Evolutionary conservation across 2,113 vertebrate genomes (phyloP).

Genomic region (Lampris incognitus): DNA sequence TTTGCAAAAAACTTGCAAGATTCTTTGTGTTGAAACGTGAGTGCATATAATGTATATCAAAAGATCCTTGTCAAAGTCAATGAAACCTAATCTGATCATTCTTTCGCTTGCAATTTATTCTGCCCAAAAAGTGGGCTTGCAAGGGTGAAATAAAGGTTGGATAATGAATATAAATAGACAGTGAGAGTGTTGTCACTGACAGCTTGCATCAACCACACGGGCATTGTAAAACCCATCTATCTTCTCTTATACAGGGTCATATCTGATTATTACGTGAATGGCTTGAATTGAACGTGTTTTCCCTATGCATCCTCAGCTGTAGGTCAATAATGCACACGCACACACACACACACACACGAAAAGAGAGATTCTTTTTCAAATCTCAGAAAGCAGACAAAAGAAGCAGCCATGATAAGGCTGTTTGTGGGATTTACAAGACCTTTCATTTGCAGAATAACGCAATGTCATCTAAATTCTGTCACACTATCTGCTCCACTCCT

Average conservation of each 20-base stretch:
- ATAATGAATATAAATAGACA: slow-evolving; percentile 30
- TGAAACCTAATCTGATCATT: slow-evolving; percentile 21
- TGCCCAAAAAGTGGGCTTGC: slow-evolving; percentile 20
- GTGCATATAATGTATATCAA: slow-evolving; percentile 36
- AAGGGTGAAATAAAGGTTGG: slow-evolving; percentile 39
- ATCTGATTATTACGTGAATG: slow-evolving; percentile 65
- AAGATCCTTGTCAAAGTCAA: slow-evolving; percentile 39
- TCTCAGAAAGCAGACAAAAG: slow-evolving; percentile 28
- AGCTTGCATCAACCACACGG: slow-evolving; percentile 39
- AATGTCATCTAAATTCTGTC: slow-evolving; percentile 28
- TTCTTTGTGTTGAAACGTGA: slow-evolving; percentile 50
- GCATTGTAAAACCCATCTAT: not conserved
- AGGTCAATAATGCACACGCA: slow-evolving; percentile 21
- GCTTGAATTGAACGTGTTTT: slow-evolving; percentile 69
- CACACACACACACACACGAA: slow-evolving; percentile 29
- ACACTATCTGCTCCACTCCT: not conserved
- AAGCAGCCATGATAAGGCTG: slow-evolving; percentile 26
- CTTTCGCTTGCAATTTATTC: slow-evolving; percentile 13
- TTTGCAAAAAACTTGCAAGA: slow-evolving; percentile 32
- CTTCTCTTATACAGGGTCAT: slow-evolving; percentile 60
- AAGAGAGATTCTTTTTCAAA: slow-evolving; percentile 57
- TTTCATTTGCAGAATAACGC: slow-evolving; percentile 42
- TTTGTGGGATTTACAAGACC: slow-evolving; percentile 44
- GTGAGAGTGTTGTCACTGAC: slow-evolving; percentile 41
- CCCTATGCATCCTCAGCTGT: slow-evolving; percentile 44